These are phyloP conservation scores for Catocala nupta DNA, from an alignment of 2,888 invertebrate genomes.

Conservation along the genomic window DNA sequence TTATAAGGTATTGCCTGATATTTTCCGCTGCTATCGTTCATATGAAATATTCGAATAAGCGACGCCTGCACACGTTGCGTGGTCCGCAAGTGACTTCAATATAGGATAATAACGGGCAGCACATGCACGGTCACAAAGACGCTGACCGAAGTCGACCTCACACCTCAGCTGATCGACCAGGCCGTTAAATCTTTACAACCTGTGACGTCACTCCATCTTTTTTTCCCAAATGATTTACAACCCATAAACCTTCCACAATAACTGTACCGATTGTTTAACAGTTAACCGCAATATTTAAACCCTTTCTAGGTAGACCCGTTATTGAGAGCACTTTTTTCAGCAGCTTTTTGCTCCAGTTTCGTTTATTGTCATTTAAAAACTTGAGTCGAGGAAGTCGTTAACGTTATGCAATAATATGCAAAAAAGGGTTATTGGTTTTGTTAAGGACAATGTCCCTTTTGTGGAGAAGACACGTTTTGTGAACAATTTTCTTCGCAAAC, in stretches of 20 bases:
- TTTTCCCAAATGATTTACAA: slow-evolving; percentile 84
- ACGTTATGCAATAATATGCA: slow-evolving; percentile 81
- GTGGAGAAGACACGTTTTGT: slow-evolving; percentile 52
- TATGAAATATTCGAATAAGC: background rate
- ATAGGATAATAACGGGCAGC: slow-evolving; percentile 14
- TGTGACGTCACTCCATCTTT: slow-evolving; percentile 79
- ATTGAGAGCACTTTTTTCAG: slow-evolving; percentile 61
- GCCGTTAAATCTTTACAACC: slow-evolving; percentile 82
- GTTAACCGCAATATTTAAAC: slow-evolving; percentile 86
- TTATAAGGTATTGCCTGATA: too few species aligned
- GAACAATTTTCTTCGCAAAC: slow-evolving; percentile 57
- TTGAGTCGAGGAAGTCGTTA: slow-evolving; percentile 70
- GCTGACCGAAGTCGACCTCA: slow-evolving; percentile 63
- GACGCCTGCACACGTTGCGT: background rate
- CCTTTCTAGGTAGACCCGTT: slow-evolving; percentile 82
- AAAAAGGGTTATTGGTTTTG: slow-evolving; percentile 73
- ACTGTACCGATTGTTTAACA: slow-evolving; percentile 86
- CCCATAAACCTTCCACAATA: slow-evolving; percentile 83
- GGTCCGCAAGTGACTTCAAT: background rate
- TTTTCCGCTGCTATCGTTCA: too few species aligned
- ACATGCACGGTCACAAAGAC: slow-evolving; percentile 35
- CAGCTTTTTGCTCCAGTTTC: slow-evolving; percentile 82
- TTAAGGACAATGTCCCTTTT: slow-evolving; percentile 61
- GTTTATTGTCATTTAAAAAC: slow-evolving; percentile 65
- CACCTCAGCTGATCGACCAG: slow-evolving; percentile 79